These are phyloP conservation scores for Leptopilina drosophilae DNA, from an alignment of 2,888 invertebrate species.

Conservation along the genomic window DNA sequence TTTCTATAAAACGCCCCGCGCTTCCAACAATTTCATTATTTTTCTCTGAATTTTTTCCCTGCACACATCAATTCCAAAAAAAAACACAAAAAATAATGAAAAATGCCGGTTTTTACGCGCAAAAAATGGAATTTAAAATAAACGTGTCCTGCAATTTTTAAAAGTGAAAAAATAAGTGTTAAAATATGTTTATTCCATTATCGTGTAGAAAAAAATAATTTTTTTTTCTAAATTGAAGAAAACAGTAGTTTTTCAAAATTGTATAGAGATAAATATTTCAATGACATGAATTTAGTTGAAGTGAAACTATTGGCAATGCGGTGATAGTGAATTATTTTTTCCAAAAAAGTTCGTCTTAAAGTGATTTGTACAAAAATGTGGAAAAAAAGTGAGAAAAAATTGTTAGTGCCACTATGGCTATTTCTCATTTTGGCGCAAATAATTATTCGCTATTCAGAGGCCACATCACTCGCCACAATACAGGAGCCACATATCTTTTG, in stretches of 20 bases:
- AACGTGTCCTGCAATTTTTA: not conserved
- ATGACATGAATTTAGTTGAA: constrained; percentile 3
- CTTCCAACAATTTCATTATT: constrained; percentile 26
- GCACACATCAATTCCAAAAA: not conserved
- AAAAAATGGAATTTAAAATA: not conserved
- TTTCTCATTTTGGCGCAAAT: constrained; percentile 10
- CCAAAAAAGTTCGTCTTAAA: not conserved
- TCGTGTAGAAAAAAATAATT: not conserved
- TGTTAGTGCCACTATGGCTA: constrained; percentile 20
- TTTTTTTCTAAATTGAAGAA: not conserved
- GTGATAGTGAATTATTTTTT: not conserved
- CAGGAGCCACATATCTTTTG: constrained; percentile 32
- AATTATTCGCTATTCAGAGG: not conserved
- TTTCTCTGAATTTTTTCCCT: constrained; percentile 25
- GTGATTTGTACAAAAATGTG: constrained; percentile 15
- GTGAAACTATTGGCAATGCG: not conserved
- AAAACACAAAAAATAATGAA: not conserved
- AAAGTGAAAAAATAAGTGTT: not conserved
- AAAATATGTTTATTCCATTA: not conserved
- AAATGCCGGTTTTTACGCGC: not conserved
- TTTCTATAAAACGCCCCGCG: constrained; percentile 71
- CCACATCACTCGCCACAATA: not conserved
- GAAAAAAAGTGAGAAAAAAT: constrained; percentile 29
- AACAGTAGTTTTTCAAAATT: not conserved
- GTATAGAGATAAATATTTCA: not conserved